These are phyloP conservation scores for Otus sunia DNA, from an alignment of 2,113 vertebrate species.

Conservation along the genomic window DNA sequence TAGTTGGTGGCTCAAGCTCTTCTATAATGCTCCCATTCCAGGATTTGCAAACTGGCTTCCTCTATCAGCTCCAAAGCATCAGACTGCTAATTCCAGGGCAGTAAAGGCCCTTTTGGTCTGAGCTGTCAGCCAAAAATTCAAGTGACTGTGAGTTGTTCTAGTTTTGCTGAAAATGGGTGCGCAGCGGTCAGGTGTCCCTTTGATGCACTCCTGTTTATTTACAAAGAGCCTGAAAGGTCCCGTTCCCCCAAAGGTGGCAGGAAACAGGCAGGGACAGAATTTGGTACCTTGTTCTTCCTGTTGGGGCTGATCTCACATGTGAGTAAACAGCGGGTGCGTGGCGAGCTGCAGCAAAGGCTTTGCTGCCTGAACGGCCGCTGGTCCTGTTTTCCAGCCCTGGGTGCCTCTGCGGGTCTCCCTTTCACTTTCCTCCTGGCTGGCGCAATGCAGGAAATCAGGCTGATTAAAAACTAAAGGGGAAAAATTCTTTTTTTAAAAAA, in stretches of 20 bases:
- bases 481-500: not conserved
- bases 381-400: not conserved
- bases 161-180: conserved; percentile 7
- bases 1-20: not conserved
- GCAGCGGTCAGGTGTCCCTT: conserved; percentile 39
- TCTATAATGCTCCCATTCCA: not conserved
- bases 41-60: conserved; percentile 19
- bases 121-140: conserved; percentile 31
- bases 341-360: not conserved
- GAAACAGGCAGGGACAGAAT: conserved; percentile 51
- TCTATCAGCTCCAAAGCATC: not conserved
- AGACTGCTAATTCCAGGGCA: not conserved
- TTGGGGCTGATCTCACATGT: conserved; percentile 9
- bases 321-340: not conserved
- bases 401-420: not conserved
- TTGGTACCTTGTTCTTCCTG: conserved; percentile 44
- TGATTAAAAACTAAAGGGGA: not conserved
- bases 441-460: conserved; percentile 18
- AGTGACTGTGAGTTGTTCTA: not conserved
- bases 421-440: conserved; percentile 12
- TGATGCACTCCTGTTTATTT: conserved; percentile 57
- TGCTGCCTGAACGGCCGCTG: not conserved
- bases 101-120: conserved; percentile 32
- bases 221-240: conserved; percentile 52
- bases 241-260: not conserved